phyloP scores from a whole-genome alignment of 1,140 invertebrate genomes.

The Cotesia typhae region DNA sequence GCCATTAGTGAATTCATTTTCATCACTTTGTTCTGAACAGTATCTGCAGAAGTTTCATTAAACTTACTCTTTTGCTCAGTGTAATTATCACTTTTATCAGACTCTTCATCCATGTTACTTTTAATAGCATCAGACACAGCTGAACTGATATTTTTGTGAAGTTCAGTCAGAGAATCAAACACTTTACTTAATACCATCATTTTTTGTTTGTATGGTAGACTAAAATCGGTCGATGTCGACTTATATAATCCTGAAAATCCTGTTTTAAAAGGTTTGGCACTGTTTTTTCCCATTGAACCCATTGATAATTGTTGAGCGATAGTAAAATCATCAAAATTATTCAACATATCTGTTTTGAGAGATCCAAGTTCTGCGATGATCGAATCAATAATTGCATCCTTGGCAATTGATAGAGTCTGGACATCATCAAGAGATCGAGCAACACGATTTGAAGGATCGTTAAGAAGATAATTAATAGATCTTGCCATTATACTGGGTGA shows the following conservation, averaged over 20 bases:
- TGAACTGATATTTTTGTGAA: conserved; percentile 57
- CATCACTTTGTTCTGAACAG: conserved; percentile 50
- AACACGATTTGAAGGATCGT: conserved; percentile 37
- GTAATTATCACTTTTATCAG: neutral
- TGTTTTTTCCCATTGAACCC: conserved; percentile 40
- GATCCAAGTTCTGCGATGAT: conserved; percentile 55
- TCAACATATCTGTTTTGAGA: conserved; percentile 56
- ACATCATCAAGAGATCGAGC: conserved; percentile 52
- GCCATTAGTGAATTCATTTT: conserved; percentile 31
- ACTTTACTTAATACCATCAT: conserved; percentile 57
- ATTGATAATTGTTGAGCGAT: conserved; percentile 49
- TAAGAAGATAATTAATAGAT: conserved; percentile 40
- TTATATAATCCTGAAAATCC: conserved; percentile 44
- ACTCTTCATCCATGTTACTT: conserved; percentile 32
- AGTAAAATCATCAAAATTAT: conserved; percentile 55
- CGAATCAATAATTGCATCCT: conserved; percentile 55
- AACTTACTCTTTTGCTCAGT: conserved; percentile 12
- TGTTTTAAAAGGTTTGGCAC: conserved; percentile 48
- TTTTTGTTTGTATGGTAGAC: conserved; percentile 56
- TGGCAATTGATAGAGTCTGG: conserved; percentile 51
- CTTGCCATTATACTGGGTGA: conserved; percentile 26
- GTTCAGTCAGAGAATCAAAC: conserved; percentile 58
- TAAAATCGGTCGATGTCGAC: conserved; percentile 46
- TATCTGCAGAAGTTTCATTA: conserved; percentile 52
- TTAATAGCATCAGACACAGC: conserved; percentile 49